phyloP scores from a whole-genome alignment of 2,797 vertebrate species.

The Thunnus albacares region DNA sequence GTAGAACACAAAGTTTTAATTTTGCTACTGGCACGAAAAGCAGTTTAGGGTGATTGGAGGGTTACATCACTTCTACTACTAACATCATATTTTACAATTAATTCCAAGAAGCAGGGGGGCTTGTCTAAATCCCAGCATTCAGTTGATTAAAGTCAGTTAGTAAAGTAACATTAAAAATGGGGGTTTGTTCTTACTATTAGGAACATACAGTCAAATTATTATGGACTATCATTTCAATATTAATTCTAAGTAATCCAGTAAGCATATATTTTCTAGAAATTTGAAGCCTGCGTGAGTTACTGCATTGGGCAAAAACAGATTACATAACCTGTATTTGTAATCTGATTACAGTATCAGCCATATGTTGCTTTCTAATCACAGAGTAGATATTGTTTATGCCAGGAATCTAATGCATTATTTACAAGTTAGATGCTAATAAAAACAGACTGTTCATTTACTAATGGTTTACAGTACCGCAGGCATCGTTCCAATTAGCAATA shows the following conservation, averaged over 20 bases:
- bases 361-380: constrained; percentile 71
- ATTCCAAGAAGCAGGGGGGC: constrained; percentile 76
- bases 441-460: constrained; percentile 98
- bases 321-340: constrained; percentile 69
- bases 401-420: constrained; percentile 98
- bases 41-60: constrained; percentile 89
- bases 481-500: constrained; percentile 93
- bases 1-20: constrained; percentile 82
- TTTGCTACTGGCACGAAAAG: constrained; percentile 89
- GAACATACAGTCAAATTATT: not conserved
- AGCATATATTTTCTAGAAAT: not conserved
- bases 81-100: constrained; percentile 90
- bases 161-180: constrained; percentile 14
- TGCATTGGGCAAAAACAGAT: constrained; percentile 54
- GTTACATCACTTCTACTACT: constrained; percentile 89
- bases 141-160: constrained; percentile 41
- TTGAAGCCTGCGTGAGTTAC: constrained; percentile 17
- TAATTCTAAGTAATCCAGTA: constrained; percentile 13
- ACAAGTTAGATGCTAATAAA: constrained; percentile 98
- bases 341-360: constrained; percentile 70
- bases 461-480: constrained; percentile 95
- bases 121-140: constrained; percentile 84
- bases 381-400: constrained; percentile 89
- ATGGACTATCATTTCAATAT: not conserved
- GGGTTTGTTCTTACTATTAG: constrained; percentile 14